phyloP scores from a whole-genome alignment of 1,140 invertebrate genomes.

The Paracyclopina nana region DNA sequence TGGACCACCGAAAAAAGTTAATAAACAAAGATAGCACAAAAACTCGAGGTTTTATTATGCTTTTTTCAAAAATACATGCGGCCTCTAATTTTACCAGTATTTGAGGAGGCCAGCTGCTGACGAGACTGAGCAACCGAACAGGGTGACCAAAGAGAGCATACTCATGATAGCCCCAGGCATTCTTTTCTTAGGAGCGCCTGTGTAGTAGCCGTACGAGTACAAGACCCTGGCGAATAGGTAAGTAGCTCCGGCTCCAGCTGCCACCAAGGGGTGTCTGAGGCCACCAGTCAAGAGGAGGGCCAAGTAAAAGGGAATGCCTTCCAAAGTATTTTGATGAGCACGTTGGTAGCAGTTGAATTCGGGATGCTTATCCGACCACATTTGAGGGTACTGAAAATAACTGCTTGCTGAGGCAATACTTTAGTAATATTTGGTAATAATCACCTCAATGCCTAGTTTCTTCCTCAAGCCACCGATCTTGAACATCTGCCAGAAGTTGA shows the following conservation, averaged over 20 bases:
- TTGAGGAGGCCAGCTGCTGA: not conserved
- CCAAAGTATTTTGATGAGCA: slow-evolving; percentile 19
- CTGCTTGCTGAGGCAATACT: no score
- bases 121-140: not conserved
- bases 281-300: not conserved
- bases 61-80: no score
- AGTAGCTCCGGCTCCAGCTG: not conserved
- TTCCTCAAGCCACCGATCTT: not conserved
- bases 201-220: slow-evolving; percentile 1
- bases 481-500: not conserved
- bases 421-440: no score
- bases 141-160: not conserved
- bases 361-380: slow-evolving; percentile 18
- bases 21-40: no score
- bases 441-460: not conserved
- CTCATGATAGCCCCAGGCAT: not conserved
- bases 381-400: slow-evolving; percentile 17
- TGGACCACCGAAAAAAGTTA: no score
- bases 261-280: not conserved
- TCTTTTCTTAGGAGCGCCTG: not conserved
- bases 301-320: not conserved
- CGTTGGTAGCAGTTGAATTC: slow-evolving; percentile 19
- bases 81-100: no score
- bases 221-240: not conserved
- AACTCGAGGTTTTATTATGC: no score